Evolutionary conservation across 2,113 vertebrate genomes (phyloP).

Genomic region (Chaetops frenatus): DNA sequence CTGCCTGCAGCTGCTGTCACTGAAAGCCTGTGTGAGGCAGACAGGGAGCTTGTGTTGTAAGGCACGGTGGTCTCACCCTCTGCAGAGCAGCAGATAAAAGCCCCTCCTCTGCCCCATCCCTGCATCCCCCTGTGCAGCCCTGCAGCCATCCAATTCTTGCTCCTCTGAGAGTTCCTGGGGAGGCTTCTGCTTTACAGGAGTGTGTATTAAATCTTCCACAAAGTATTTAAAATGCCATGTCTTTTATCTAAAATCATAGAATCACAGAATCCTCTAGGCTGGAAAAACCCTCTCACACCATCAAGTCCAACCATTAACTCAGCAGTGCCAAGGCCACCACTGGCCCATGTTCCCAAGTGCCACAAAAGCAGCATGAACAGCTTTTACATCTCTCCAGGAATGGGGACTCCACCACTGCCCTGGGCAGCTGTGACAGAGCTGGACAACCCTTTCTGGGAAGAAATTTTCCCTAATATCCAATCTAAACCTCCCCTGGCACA

Average conservation of each 20-base stretch:
- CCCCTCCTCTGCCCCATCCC: background rate
- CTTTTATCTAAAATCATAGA: background rate
- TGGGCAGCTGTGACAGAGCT: background rate
- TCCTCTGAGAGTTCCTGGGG: background rate
- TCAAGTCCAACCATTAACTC: background rate
- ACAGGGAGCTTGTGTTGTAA: fast-evolving
- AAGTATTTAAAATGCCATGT: background rate
- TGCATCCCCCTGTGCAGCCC: background rate
- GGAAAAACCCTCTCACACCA: background rate
- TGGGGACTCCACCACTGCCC: background rate
- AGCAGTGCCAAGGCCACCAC: background rate
- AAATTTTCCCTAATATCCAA: background rate
- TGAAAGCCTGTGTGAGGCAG: background rate
- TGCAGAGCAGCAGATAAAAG: background rate
- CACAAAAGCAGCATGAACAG: background rate
- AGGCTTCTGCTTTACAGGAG: background rate
- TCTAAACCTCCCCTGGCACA: background rate
- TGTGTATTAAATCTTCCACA: background rate
- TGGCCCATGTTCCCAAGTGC: background rate
- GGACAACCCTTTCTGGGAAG: background rate
- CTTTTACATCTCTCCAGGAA: background rate
- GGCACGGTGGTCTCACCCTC: background rate
- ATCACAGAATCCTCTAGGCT: background rate
- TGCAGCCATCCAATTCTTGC: background rate
- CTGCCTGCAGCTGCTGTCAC: background rate